Conservation (phyloP, 2,797 vertebrate genomes). For the Sparidentex hasta region DNA sequence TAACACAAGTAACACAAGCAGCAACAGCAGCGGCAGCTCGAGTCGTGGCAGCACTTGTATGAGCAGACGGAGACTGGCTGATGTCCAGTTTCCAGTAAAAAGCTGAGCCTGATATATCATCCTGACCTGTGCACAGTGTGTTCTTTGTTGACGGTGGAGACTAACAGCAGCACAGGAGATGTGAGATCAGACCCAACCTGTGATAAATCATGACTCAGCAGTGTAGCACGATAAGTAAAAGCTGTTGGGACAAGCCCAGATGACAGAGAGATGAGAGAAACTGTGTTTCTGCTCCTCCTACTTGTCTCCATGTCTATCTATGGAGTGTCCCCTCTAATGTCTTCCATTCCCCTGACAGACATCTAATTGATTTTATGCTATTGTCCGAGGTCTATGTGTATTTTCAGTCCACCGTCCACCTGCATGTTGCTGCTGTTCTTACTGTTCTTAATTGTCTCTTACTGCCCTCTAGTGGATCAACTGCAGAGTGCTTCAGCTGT, state of each 20-base stretch:
- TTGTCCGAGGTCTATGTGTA: background rate
- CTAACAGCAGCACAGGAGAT: slow-evolving; percentile 35
- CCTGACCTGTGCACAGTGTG: slow-evolving; percentile 57
- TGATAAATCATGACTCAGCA: slow-evolving; percentile 67
- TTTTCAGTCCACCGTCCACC: background rate
- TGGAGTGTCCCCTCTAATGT: background rate
- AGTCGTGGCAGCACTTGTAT: background rate
- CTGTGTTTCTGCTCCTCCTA: slow-evolving; percentile 1
- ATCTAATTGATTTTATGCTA: background rate
- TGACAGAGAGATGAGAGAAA: slow-evolving; percentile 39
- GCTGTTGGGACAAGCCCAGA: slow-evolving; percentile 59
- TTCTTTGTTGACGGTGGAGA: slow-evolving; percentile 68
- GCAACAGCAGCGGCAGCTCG: background rate
- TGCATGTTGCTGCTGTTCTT: background rate
- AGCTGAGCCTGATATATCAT: slow-evolving; percentile 29
- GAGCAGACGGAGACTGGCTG: slow-evolving; percentile 29
- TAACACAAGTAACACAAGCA: background rate
- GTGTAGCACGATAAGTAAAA: slow-evolving; percentile 50
- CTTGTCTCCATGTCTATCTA: background rate
- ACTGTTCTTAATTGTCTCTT: slow-evolving; percentile 38
- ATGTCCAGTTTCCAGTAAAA: slow-evolving; percentile 39
- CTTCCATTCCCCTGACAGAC: background rate
- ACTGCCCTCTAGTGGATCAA: slow-evolving; percentile 68
- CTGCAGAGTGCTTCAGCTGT: background rate
- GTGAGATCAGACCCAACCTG: slow-evolving; percentile 52